Base-by-base conservation (phyloP, 2,888 invertebrate species). In the Cerceris ruficornis region DNA sequence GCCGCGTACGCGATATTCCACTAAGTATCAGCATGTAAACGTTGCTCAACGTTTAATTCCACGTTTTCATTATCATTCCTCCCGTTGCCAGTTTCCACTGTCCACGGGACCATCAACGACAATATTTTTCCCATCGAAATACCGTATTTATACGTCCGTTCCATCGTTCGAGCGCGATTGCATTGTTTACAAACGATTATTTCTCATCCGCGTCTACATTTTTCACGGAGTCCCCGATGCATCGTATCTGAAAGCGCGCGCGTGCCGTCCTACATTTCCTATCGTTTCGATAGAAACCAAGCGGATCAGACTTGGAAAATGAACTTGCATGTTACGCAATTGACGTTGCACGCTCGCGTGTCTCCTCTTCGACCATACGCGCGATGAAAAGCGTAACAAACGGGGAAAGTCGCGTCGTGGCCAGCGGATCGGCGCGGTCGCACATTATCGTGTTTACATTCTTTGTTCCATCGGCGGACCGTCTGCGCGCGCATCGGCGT, bases 401-500 rank as follows among this genome's bases (percentile, higher is more conserved):
- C 64, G 54, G 77, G 72, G 69, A 80, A 80, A 77, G 73, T 73
- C 61, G 67, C 59, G 70, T 42, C 69, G 67, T 61, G 70, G 39
- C 69, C 70, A 77, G 84, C 76, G 77, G 82, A 81, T 85, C 83
- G 77, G 4, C 28, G 28, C 28, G 28, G 28, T 72, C 71, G 84
- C 71, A 28, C 71, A 61, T 85, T 83, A 85, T 85, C 85, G 72
- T 83, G 85, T 85, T 81, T 85, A 83, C 83, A 83, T 85, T 81
- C 81, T 85, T 85, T 83, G 85, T 85, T 83, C 85, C 69, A 64
- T 66, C 57, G 60, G 50, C 15, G 68, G 61, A 42, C 46, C 28
- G 61, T 42, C 60, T 54, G 68, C 64, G 55, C 64, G 9, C 60
- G 71, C 80, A 67, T 81, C 80, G 66, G 46, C 75, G 66, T 76